phyloP scores from a whole-genome alignment of 2,888 invertebrate genomes.

The Hypercompe scribonia region DNA sequence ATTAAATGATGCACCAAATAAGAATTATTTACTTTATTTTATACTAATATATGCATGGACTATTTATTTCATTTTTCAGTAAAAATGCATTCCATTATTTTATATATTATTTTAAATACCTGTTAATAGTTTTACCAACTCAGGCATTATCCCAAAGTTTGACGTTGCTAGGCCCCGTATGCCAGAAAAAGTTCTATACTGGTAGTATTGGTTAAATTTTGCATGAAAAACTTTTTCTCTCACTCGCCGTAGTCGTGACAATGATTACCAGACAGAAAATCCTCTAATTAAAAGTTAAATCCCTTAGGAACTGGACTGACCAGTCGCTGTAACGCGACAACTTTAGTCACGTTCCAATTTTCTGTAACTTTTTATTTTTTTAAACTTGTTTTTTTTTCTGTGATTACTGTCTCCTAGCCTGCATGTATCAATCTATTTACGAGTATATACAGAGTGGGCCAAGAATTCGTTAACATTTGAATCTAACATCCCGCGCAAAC shows the following conservation, averaged over 20 bases:
- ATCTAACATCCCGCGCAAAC: too few species aligned
- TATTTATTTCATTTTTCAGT: too few species aligned
- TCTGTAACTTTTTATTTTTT: background rate
- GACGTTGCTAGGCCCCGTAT: background rate
- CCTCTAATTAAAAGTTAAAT: constrained; percentile 80
- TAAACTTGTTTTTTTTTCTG: background rate
- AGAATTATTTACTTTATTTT: too few species aligned
- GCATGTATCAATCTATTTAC: background rate
- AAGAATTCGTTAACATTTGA: too few species aligned
- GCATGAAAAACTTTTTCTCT: constrained; percentile 40
- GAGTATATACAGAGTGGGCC: too few species aligned
- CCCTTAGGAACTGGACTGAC: constrained; percentile 62
- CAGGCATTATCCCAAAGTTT: background rate
- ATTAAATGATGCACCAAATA: too few species aligned
- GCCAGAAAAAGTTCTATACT: background rate
- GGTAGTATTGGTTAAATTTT: constrained; percentile 1
- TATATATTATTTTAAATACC: too few species aligned
- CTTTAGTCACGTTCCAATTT: constrained; percentile 25
- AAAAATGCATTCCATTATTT: too few species aligned
- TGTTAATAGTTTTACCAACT: background rate
- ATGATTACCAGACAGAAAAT: constrained; percentile 72
- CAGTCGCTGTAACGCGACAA: constrained; percentile 50
- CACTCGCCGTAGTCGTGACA: constrained; percentile 59
- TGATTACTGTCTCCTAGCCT: background rate
- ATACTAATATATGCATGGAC: background rate